Base-by-base conservation (phyloP, 2,113 vertebrate genomes). In the Lampris incognitus region DNA sequence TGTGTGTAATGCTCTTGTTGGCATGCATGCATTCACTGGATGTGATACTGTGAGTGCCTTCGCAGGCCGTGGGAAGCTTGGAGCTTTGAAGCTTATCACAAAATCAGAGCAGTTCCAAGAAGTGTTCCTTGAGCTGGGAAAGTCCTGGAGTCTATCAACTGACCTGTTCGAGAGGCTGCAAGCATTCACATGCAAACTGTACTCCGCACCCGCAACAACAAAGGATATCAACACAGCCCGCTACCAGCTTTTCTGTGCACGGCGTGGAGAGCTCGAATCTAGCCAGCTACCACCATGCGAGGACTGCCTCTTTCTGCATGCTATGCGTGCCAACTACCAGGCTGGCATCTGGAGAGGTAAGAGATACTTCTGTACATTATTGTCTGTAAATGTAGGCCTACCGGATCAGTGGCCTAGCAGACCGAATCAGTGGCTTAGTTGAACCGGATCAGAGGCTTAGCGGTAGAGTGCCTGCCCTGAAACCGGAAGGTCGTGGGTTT, bases 221-320 rank as follows among this genome's bases (percentile, higher is more conserved):
- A 10, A 13, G 37, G 9, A 68, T 13, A 55, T 54, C n/a, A 68
- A 65, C 36, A 44, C 63, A 46, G 9, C n/a, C 13, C 63, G 63
- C 46, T 36, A 65, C 63, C 59, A 62, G 39, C 39, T 62, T 41
- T 59, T 59, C 57, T 59, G 57, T 3, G 36, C 57, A 59, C 57
- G 36, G 57, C 24, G 38, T 59, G 62, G 62, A 13, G 62, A 46
- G 9, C 10, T 40, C 41, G 38, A 65, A 44, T 65, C 39, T 11
- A 48, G 62, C 40, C 65, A 67, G 38, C 65, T 67, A 6, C 46
- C 65, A 67, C 65, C 65, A 51, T 67, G 46, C 51, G 49, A 67
- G 46, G 65, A 67, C 49, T 67, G 65, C 50, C 65, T 67, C 65
- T 48, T 51, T 48, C 50, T 67, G 46, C 50, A 67, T 67, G 65